Percentiles rank a stretch among this genome's conserved stretches.
phyloP scores from a whole-genome alignment of 2,113 vertebrate genomes.

The Turnix velox region DNA sequence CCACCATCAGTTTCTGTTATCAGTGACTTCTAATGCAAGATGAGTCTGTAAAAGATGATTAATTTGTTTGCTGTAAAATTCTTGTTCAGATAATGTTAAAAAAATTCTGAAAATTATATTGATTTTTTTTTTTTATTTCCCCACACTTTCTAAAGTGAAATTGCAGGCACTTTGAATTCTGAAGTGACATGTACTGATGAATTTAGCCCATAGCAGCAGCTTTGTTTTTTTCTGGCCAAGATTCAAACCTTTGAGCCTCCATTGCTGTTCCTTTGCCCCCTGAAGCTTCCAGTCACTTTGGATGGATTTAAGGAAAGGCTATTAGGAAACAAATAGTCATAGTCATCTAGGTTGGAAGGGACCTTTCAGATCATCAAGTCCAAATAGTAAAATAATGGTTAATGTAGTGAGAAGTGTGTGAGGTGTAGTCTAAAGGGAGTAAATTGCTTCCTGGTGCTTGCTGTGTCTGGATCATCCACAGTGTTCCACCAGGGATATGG shows the following conservation, averaged over 20 bases:
- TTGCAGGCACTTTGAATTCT: not conserved
- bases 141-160: not conserved
- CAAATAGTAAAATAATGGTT: slow-evolving; percentile 1
- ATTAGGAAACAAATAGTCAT: not conserved
- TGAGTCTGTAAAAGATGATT: not conserved
- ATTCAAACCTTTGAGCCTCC: not conserved
- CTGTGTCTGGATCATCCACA: not conserved
- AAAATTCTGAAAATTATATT: not conserved
- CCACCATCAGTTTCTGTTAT: not conserved
- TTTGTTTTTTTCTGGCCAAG: slow-evolving; percentile 1
- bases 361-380: no score
- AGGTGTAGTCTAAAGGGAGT: not conserved
- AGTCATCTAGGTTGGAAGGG: no score
- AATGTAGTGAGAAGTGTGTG: not conserved
- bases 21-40: not conserved
- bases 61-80: not conserved
- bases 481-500: not conserved
- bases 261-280: not conserved
- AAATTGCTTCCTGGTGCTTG: not conserved
- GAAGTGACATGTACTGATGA: not conserved
- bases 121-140: not conserved
- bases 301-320: not conserved
- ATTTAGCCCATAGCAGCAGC: slow-evolving; percentile 8
- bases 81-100: not conserved
- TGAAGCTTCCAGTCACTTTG: not conserved